Base-by-base conservation (phyloP, 2,888 invertebrate genomes). In the Calameuta idolon region DNA sequence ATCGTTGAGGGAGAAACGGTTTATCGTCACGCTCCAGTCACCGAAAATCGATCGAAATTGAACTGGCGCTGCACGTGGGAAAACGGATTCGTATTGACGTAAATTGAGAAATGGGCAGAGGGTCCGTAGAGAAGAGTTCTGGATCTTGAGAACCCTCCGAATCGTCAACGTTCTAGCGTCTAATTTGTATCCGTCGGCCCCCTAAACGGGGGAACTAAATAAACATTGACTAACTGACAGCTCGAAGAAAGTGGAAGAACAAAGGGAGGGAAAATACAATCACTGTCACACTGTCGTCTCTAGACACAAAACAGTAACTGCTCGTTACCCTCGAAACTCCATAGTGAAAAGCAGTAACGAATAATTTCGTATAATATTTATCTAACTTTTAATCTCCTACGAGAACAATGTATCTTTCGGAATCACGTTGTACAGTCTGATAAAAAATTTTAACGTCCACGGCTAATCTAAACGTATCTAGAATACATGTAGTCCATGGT, bases 211-310 rank as follows among this genome's bases (percentile, higher is more conserved):
- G 79, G 77, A 77, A 80, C 86, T 84, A 82, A 84, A 86, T 84
- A 84, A 86, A 87, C 85, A 87, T 87, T 83, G 82, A 85, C 84
- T 80, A 83, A 81, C 84, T 83, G 86, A 83, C 85, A 83, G 83
- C 78, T 80, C 79, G 74, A 75, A 80, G 80, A 80, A 79, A 69
- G 33, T 34, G 30, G 71, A 69, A n/a, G 37, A 40, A 71, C 69
- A 76, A 75, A 75, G 79, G 74, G 69, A 81, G 79, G 79, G 79
- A 79, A 82, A 84, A 83, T 76, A 84, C 84, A 85, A 86, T 86
- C 86, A 85, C 81, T 75, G 82, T 74, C 77, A 77, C 81, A 34
- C 71, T 71, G 71, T 55, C 55, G 23, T 55, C 55, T 55, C 55
- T 55, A 23, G 9, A 23, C 9, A 9, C 2, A 9, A 55, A 2